Conservation (phyloP, 2,888 invertebrate genomes). For the Leucozona laternaria region DNA sequence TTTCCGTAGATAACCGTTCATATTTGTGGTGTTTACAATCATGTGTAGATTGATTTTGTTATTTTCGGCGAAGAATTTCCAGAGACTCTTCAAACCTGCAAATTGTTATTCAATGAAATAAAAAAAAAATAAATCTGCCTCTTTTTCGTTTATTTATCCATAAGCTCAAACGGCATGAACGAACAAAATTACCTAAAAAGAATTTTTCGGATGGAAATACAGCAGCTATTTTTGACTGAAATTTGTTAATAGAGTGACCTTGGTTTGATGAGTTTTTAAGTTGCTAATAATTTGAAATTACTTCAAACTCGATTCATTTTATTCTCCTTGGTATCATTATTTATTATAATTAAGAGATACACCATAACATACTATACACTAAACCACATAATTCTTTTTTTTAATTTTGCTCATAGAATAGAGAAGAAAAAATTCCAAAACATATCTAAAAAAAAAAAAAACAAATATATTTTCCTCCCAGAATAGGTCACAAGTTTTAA, state of each 20-base stretch:
- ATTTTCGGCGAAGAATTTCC: not conserved
- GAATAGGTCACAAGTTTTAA: too few species aligned
- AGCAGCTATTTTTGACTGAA: not conserved
- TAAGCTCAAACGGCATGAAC: not conserved
- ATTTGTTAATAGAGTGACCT: not conserved
- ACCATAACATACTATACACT: too few species aligned
- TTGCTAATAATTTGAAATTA: not conserved
- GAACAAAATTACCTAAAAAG: too few species aligned
- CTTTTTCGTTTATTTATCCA: not conserved
- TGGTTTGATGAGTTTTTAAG: not conserved
- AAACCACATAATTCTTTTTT: too few species aligned
- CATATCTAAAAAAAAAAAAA: too few species aligned
- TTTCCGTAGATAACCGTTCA: not conserved
- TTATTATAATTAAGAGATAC: too few species aligned
- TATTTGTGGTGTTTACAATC: slow-evolving; percentile 30
- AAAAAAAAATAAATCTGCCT: not conserved
- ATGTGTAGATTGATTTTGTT: slow-evolving; percentile 1
- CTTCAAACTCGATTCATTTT: not conserved
- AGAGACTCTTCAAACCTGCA: not conserved
- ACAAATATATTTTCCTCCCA: too few species aligned
- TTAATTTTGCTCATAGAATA: too few species aligned
- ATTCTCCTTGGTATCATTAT: too few species aligned
- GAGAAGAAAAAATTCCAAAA: too few species aligned
- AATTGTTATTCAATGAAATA: slow-evolving; percentile 2
- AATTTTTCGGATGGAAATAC: not conserved